Evolutionary conservation across 2,113 vertebrate genomes (phyloP).

Genomic region (Oryzias woworae): DNA sequence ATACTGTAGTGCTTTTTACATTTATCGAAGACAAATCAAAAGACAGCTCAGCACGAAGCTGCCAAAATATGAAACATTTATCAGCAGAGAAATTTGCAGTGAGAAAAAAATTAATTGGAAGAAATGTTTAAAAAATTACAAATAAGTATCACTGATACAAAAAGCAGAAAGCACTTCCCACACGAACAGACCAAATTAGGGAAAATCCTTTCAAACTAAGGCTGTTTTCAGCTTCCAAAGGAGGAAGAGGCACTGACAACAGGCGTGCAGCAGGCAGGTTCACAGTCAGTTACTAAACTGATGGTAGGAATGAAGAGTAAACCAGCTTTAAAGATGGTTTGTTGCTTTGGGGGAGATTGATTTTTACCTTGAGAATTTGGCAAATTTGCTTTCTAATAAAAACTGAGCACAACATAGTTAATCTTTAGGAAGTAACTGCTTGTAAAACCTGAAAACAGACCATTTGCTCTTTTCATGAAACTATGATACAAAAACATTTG

Average conservation of each 20-base stretch:
- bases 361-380: too few relatives aligned
- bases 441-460: too few relatives aligned
- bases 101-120: background rate
- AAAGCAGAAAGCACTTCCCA: conserved; percentile 6
- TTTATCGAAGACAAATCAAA: conserved; percentile 4
- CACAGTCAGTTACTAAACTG: background rate
- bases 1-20: too few relatives aligned
- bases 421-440: too few relatives aligned
- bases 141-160: conserved; percentile 1
- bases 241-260: conserved; percentile 20
- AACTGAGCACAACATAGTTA: too few relatives aligned
- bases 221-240: conserved; percentile 24
- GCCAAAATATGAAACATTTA: conserved; percentile 37
- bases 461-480: too few relatives aligned
- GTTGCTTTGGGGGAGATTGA: too few relatives aligned
- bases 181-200: background rate
- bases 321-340: too few relatives aligned
- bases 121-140: too few relatives aligned
- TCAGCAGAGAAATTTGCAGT: background rate
- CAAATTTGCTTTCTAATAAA: too few relatives aligned
- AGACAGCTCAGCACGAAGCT: background rate
- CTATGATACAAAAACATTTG: too few relatives aligned
- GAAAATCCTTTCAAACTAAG: conserved; percentile 5
- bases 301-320: background rate
- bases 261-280: conserved; percentile 20